Evolutionary conservation across 1,140 invertebrate species (phyloP).

Genomic region (Telenomus remus): DNA sequence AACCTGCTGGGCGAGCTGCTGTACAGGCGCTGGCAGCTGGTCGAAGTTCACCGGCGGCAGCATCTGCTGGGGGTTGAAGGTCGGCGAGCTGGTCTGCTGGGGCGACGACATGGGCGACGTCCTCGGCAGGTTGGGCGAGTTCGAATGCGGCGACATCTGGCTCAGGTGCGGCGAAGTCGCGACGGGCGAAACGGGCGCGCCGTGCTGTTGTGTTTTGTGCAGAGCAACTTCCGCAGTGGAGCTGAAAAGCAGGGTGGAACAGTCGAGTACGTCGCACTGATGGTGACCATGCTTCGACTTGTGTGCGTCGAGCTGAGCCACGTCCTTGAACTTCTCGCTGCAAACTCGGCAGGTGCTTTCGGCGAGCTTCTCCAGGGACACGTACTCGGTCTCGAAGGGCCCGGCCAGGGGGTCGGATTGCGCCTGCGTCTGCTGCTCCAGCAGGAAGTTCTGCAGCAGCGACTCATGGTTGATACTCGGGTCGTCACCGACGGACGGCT

Average conservation of each 20-base stretch:
- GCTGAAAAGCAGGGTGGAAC: slow-evolving; percentile 65
- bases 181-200: slow-evolving; percentile 63
- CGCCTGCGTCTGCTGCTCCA: slow-evolving; percentile 69
- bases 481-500: slow-evolving; percentile 7
- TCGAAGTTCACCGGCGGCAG: slow-evolving; percentile 71
- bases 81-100: slow-evolving; percentile 65
- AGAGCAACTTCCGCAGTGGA: slow-evolving; percentile 66
- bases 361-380: slow-evolving; percentile 72
- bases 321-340: slow-evolving; percentile 73
- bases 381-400: slow-evolving; percentile 71
- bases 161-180: slow-evolving; percentile 57
- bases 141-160: slow-evolving; percentile 59
- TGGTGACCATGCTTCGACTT: slow-evolving; percentile 71
- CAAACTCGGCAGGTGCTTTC: slow-evolving; percentile 73
- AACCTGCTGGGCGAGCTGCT: slow-evolving; percentile 75
- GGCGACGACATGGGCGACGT: slow-evolving; percentile 61
- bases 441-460: slow-evolving; percentile 69
- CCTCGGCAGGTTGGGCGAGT: slow-evolving; percentile 52
- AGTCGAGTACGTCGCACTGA: slow-evolving; percentile 73
- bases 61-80: slow-evolving; percentile 61
- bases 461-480: slow-evolving; percentile 31
- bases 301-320: slow-evolving; percentile 71
- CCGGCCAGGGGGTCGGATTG: slow-evolving; percentile 61
- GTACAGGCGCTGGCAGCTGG: slow-evolving; percentile 73
- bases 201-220: slow-evolving; percentile 71